Evolutionary conservation across 2,113 vertebrate genomes (phyloP).

Genomic region (Lethenteron reissneri): DNA sequence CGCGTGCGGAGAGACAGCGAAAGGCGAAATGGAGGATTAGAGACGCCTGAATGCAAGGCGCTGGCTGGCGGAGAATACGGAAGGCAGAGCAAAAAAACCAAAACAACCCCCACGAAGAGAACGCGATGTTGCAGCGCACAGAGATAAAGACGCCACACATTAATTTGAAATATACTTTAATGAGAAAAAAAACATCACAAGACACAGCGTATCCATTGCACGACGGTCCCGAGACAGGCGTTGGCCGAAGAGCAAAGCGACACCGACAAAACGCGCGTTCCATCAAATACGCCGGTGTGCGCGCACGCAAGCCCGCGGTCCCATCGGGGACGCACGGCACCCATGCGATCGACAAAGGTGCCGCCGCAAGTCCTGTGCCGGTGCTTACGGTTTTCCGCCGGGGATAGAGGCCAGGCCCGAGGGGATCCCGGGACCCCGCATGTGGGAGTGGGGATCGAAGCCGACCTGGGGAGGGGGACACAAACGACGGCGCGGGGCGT

Average conservation of each 20-base stretch:
- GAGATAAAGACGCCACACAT: neutral
- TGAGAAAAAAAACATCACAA: neutral
- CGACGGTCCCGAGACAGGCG: neutral
- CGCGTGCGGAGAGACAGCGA: neutral
- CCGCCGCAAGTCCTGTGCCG: no score
- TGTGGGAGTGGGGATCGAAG: conserved; percentile 71
- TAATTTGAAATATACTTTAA: neutral
- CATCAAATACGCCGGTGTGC: neutral
- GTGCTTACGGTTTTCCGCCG: conserved; percentile 73
- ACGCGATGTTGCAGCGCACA: no score
- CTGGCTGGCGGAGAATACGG: no score
- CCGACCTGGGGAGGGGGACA: conserved; percentile 32
- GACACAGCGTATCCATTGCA: neutral
- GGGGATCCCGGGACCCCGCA: conserved; percentile 61
- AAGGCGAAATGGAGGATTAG: fast-evolving
- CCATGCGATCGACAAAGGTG: neutral
- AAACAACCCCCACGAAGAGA: no score
- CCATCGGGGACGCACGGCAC: neutral
- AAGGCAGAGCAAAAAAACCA: no score
- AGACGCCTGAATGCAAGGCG: fast-evolving
- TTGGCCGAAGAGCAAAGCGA: neutral
- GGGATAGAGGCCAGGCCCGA: conserved; percentile 66
- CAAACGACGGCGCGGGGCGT: neutral
- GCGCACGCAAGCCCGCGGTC: neutral
- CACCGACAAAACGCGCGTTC: neutral